Evolutionary conservation across 2,888 invertebrate species (phyloP).

Genomic region (Volucella bombylans): DNA sequence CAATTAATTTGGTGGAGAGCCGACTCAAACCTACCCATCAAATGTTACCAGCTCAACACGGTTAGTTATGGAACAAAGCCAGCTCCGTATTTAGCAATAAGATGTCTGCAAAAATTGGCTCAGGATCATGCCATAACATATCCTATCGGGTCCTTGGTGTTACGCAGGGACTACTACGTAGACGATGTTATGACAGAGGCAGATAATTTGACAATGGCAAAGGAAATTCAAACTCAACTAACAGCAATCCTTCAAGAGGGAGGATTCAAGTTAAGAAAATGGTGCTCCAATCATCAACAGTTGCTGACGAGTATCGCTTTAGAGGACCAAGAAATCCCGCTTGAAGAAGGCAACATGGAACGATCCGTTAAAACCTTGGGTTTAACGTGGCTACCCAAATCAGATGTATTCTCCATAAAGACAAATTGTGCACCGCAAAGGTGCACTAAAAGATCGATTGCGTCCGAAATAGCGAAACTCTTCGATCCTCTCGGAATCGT

Average conservation of each 20-base stretch:
- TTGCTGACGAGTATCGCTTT: conserved; percentile 19
- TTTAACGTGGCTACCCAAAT: conserved; percentile 46
- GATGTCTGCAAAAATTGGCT: no score
- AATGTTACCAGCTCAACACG: no score
- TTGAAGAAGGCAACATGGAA: conserved; percentile 16
- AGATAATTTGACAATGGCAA: no score
- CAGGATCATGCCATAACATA: no score
- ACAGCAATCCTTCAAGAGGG: no score
- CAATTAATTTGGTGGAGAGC: no score
- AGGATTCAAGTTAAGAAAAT: conserved; percentile 7
- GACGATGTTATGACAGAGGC: no score
- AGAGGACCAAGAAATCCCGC: conserved; percentile 32
- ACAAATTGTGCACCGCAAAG: conserved; percentile 11
- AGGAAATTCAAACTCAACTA: no score
- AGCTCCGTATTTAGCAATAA: no score
- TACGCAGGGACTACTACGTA: no score
- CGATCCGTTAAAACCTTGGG: conserved; percentile 34
- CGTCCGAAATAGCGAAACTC: conserved; percentile 33
- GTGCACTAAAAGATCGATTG: conserved; percentile 25
- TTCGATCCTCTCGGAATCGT: conserved; percentile 40
- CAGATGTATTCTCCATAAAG: conserved; percentile 50
- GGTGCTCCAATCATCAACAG: conserved; percentile 38
- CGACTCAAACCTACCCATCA: no score
- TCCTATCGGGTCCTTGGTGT: no score
- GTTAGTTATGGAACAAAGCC: neutral